These are phyloP conservation scores for Rhynchopsitta pachyrhyncha DNA, from an alignment of 2,113 vertebrate species.

Conservation along the genomic window DNA sequence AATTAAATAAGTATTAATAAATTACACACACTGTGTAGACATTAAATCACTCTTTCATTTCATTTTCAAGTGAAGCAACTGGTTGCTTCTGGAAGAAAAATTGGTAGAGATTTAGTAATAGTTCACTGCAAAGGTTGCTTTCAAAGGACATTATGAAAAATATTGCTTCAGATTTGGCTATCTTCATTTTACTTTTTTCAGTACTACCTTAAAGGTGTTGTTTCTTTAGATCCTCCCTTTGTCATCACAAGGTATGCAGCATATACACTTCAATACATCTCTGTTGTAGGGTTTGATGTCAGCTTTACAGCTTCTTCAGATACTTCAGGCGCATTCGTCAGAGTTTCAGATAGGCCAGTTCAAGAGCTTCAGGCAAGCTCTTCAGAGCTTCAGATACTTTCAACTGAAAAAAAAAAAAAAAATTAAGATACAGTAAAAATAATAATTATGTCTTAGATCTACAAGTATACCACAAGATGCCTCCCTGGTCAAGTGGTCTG, in stretches of 20 bases:
- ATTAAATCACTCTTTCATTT: background rate
- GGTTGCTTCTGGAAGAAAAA: background rate
- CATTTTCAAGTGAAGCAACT: background rate
- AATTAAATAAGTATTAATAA: background rate
- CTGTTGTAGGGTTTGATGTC: background rate
- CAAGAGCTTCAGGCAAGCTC: background rate
- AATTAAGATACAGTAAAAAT: background rate
- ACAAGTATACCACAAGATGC: background rate
- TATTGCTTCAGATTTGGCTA: background rate
- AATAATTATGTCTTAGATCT: background rate
- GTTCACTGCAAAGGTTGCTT: background rate
- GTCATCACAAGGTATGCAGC: background rate
- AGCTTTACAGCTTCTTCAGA: background rate
- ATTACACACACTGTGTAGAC: background rate
- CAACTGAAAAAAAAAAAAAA: background rate
- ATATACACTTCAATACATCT: background rate
- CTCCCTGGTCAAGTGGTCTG: background rate
- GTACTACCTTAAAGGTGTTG: background rate
- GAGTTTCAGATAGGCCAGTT: background rate
- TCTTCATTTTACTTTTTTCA: background rate
- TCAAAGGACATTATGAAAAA: background rate
- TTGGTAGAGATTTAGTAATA: background rate
- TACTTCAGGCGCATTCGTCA: background rate
- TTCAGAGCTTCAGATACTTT: background rate
- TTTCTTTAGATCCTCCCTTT: background rate